phyloP scores from a whole-genome alignment of 2,113 vertebrate genomes.

The Psilopogon haemacephalus region DNA sequence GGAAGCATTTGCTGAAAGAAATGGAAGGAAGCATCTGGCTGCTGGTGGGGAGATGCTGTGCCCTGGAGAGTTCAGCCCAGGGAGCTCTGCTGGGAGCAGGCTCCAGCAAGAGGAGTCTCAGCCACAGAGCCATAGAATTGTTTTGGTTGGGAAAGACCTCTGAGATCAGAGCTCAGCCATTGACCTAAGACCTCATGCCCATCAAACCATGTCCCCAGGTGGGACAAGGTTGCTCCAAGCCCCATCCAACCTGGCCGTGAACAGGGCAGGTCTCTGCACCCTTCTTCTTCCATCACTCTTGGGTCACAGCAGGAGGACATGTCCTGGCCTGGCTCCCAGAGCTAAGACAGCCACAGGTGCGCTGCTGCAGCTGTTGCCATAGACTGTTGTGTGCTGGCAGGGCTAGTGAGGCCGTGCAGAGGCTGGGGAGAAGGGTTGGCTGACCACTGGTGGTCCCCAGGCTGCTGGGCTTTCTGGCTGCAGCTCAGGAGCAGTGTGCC shows the following conservation, averaged over 20 bases:
- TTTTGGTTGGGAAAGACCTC: too few species aligned
- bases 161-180: too few species aligned
- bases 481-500: not conserved
- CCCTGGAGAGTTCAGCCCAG: not conserved
- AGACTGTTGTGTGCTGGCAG: not conserved
- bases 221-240: too few species aligned
- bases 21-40: not conserved
- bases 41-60: not conserved
- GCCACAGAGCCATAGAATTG: not conserved
- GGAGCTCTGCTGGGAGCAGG: not conserved
- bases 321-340: not conserved
- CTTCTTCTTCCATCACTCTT: not conserved
- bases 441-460: not conserved
- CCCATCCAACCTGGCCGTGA: too few species aligned
- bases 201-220: too few species aligned
- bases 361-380: not conserved
- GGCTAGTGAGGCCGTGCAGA: fast-evolving
- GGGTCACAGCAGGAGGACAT: not conserved
- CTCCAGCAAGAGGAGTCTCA: not conserved
- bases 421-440: not conserved
- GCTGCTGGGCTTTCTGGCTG: not conserved
- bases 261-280: not conserved
- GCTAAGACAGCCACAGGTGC: not conserved
- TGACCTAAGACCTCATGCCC: too few species aligned
- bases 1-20: not conserved